Base-by-base conservation (phyloP, 2,797 vertebrate genomes). In the Phoeniculus purpureus region DNA sequence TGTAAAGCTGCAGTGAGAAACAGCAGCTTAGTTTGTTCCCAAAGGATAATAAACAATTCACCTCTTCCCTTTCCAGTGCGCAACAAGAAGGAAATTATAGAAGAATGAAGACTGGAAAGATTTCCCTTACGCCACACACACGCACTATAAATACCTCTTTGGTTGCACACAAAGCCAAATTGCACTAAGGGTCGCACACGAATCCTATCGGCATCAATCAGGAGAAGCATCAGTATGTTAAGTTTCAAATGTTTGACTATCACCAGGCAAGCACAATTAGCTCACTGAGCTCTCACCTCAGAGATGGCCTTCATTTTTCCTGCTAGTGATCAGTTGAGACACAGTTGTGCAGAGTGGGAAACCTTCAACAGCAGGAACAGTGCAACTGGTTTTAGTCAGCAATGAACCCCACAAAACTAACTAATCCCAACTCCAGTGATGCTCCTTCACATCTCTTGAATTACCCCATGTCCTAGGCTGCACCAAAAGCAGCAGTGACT, bases 31-130 rank as follows among this genome's bases (percentile, higher is more conserved):
- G 45, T 6, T 6, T 40, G 66, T 96, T 96, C 94, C 90, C 93
- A 93, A 93, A 94, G 91, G 91, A 89, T 85, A 92, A 91, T 68
- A 93, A 92, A 96, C 95, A 95, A 95, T 93, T 96, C 91, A 88
- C 91, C 81, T 93, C 94, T 95, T 96, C 83, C 94, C 90, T 61
- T 95, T 94, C 85, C 95, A 96, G 85, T 62, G 75, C 32, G 52
- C 81, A 95, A 93, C 43, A 81, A 72, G 88, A 85, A 91, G 93
- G 94, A 96, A 96, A 78, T 96, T 92, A 90, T 85, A 91, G 88
- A 93, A 96, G 95, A 96, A 93, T 91, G 92, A 94, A 89, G 91
- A 78, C 86, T 96, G 92, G 84, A 89, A 93, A 89, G 92, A 94
- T 72, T 95, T 93, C 81, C 90, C 47, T 88, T 87, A 92, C 10